Evolutionary conservation across 2,797 vertebrate genomes (phyloP), one percentile per base, ranked within the genome.

Genomic region (Sebastolobus alascanus): DNA sequence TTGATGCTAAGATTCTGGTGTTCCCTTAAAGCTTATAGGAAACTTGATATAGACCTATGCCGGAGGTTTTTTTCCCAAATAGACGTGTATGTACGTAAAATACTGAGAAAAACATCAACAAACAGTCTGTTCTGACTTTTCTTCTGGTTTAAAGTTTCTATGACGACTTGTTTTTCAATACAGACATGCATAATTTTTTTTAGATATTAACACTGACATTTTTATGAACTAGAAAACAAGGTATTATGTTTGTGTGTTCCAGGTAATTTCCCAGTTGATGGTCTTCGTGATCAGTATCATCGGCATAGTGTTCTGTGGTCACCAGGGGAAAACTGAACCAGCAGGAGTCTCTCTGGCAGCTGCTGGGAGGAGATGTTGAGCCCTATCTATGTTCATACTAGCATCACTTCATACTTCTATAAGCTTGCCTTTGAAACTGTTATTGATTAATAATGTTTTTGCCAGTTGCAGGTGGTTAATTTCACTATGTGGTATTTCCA

Each of bases 231-330:
- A 46, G 16, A 46, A 46, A 46, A 46, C 43, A 46, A 46, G 16
- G 43, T 46, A 18, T 18, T 46, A 46, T 18, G 43, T 46, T 77
- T 85, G 61, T 27, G 75, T 77, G 84, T 73, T 46, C 43, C 73
- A 98, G 97, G 90, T 96, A 52, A 92, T 97, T 3, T 96, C 97
- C 20, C 96, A 97, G 90, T 16, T 96, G 89, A 95, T 97, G 96
- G 88, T 89, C 65, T 96, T 97, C 75, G 71, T 97, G 74, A 96
- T 97, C 79, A 87, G 92, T 0, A 94, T 97, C 4, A 91, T 97
- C 87, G 98, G 97, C 90, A 95, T 96, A 75, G 95, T 97, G 86
- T 98, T 98, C 93, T 97, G 97, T n/a, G 97, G 98, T 43, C 97
- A 97, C 84, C 90, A 97, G 93, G 97, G 96, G 33, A 97, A 96